phyloP scores from a whole-genome alignment of 53 echinoderm and acorn worm genomes.

The Pentamera pediparva region DNA sequence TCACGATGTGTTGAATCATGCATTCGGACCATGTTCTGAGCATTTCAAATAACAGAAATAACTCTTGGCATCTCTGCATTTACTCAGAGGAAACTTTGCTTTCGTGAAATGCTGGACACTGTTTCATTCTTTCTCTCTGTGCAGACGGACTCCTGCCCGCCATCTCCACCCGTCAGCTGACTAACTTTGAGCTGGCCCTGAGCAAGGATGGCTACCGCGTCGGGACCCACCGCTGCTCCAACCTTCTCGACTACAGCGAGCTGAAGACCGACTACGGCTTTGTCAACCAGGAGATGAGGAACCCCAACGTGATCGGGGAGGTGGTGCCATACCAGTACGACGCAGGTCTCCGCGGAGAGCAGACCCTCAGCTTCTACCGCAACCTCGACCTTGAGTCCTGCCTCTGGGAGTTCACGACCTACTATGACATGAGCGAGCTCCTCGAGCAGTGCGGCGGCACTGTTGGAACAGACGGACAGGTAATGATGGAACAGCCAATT shows the following conservation, averaged over 20 bases:
- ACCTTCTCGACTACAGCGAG: constrained; percentile 89
- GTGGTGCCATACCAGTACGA: constrained; percentile 88
- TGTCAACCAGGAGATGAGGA: constrained; percentile 93
- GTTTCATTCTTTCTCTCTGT: not conserved
- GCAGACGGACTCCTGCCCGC: constrained; percentile 97
- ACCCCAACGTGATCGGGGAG: constrained; percentile 95
- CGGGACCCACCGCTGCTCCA: constrained; percentile 97
- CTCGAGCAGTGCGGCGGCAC: constrained; percentile 83
- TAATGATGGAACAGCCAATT: constrained; percentile 8
- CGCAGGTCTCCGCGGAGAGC: constrained; percentile 60
- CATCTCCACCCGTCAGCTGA: constrained; percentile 93
- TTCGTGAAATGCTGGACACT: not conserved
- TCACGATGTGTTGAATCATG: too few species aligned
- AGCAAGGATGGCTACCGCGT: constrained; percentile 97
- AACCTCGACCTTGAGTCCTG: constrained; percentile 97
- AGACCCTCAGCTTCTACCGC: constrained; percentile 92
- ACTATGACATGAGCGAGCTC: constrained; percentile 98
- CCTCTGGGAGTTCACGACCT: constrained; percentile 94
- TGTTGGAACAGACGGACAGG: constrained; percentile 99
- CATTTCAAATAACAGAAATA: too few species aligned
- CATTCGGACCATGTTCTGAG: too few species aligned
- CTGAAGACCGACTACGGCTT: constrained; percentile 84
- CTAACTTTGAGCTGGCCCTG: constrained; percentile 99
- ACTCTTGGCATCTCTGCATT: too few species aligned
- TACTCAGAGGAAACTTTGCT: too few species aligned